These are phyloP conservation scores for Folsomia manolachei DNA, from an alignment of 2,888 invertebrate species.

Conservation along the genomic window DNA sequence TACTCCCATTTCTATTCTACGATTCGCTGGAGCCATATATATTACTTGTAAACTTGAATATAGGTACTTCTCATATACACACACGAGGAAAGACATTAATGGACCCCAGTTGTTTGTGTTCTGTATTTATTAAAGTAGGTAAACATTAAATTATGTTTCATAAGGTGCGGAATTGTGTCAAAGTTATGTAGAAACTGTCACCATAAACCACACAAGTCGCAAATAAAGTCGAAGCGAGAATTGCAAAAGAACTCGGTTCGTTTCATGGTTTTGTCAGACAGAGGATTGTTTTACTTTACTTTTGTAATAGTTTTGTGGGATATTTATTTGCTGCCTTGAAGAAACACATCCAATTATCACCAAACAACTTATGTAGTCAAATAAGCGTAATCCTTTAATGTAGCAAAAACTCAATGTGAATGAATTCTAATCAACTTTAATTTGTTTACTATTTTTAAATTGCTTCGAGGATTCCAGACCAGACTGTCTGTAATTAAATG, in stretches of 20 bases:
- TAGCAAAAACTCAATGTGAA: background rate
- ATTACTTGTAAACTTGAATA: background rate
- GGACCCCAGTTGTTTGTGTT: background rate
- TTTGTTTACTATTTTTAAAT: background rate
- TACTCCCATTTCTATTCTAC: background rate
- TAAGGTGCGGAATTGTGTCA: too few relatives aligned
- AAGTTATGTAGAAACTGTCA: background rate
- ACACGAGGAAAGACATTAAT: background rate
- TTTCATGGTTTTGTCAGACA: background rate
- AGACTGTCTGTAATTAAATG: background rate
- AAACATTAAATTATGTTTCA: background rate
- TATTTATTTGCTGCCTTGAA: background rate
- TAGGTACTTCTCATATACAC: background rate
- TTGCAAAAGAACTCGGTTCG: background rate
- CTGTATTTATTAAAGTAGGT: background rate
- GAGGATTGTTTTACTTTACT: background rate
- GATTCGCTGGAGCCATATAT: too few relatives aligned
- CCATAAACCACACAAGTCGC: background rate
- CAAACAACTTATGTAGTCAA: too few relatives aligned
- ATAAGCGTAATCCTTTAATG: too few relatives aligned
- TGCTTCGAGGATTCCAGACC: background rate
- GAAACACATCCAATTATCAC: too few relatives aligned
- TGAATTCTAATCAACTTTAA: background rate
- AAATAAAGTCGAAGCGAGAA: background rate
- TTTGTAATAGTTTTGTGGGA: too few relatives aligned